These are phyloP conservation scores for Corythaeola cristata DNA, from an alignment of 2,113 vertebrate genomes.

Conservation along the genomic window DNA sequence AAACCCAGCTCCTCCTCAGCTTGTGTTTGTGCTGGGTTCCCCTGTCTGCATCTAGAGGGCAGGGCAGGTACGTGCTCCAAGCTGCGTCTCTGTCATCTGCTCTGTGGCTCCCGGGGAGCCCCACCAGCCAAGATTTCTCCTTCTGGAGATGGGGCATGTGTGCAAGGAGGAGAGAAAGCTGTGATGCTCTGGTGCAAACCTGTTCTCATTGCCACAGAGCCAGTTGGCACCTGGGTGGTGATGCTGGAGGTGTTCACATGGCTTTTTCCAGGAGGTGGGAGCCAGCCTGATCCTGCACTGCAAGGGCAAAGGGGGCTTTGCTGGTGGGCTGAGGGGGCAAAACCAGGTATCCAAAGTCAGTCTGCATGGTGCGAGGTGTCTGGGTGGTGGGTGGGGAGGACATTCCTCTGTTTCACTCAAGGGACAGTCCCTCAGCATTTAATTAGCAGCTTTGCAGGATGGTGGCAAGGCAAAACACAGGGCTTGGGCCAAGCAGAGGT, in stretches of 20 bases:
- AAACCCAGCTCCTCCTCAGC: neutral
- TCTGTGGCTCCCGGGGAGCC: neutral
- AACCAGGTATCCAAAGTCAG: neutral
- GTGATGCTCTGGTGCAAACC: neutral
- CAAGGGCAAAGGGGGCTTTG: neutral
- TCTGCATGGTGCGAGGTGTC: neutral
- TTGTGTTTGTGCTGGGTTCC: neutral
- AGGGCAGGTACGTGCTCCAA: neutral
- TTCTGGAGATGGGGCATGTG: neutral
- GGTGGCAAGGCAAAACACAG: neutral
- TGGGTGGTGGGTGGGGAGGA: neutral
- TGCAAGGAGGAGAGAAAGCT: neutral
- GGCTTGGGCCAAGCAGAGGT: neutral
- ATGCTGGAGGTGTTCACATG: neutral
- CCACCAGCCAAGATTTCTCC: neutral
- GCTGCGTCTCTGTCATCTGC: neutral
- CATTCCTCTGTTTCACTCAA: neutral
- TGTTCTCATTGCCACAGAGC: neutral
- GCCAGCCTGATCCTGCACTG: neutral
- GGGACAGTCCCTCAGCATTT: neutral
- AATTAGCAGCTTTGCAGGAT: neutral
- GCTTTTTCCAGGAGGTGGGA: neutral
- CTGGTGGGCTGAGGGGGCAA: neutral
- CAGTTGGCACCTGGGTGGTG: accelerated
- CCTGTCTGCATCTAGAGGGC: constrained; percentile 36